A percentile compares a stretch with the other conserved stretches of the same genome.
Conservation (phyloP, 2,113 vertebrate species). For the Corvus cornix region DNA sequence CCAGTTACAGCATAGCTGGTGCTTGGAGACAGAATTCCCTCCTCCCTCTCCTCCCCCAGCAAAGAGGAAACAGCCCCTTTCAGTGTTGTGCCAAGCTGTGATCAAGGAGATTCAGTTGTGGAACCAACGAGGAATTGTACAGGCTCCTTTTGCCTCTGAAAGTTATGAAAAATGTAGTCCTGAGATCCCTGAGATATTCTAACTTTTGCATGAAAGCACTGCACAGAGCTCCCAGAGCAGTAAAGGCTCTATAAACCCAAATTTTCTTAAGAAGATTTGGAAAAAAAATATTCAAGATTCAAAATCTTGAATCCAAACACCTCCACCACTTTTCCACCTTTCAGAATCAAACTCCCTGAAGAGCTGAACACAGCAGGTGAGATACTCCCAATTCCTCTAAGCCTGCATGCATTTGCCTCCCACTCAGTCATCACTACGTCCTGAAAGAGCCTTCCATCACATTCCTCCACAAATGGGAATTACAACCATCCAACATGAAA, state of each 20-base stretch:
- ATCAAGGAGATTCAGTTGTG: background rate
- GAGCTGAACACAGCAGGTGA: background rate
- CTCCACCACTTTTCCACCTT: background rate
- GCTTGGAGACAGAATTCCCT: constrained; percentile 44
- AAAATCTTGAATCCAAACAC: background rate
- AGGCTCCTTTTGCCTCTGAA: background rate
- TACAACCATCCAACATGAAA: background rate
- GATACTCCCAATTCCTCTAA: background rate
- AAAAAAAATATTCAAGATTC: background rate
- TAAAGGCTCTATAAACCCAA: background rate
- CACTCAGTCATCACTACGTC: background rate
- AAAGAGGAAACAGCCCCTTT: background rate
- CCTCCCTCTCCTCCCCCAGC: background rate
- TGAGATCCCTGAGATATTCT: background rate
- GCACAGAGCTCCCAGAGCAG: background rate
- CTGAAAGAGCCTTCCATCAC: background rate
- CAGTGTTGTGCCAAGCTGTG: background rate
- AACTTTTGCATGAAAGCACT: background rate
- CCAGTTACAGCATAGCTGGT: constrained; percentile 33
- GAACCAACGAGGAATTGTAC: background rate
- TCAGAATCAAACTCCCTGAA: background rate
- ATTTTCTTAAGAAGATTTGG: background rate
- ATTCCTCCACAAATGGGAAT: background rate
- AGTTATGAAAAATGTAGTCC: background rate
- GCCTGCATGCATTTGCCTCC: background rate